These are phyloP conservation scores for Lepidotrigona ventralis DNA, from an alignment of 1,140 invertebrate species.

Conservation along the genomic window DNA sequence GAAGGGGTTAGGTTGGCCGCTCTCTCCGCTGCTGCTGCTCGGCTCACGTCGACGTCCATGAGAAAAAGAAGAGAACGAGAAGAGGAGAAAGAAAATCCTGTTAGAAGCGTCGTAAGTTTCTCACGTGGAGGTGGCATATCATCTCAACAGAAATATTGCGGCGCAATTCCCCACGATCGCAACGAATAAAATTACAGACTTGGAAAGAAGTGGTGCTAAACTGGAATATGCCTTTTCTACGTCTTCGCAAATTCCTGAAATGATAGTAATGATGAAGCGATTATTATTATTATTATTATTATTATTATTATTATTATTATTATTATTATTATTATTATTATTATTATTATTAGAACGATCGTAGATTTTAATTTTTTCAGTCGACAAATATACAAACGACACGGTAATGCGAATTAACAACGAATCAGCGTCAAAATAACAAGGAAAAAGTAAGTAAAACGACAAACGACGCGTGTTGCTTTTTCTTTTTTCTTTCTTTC, in stretches of 20 bases:
- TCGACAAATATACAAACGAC: background rate
- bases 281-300: too few species aligned
- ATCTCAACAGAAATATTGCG: constrained; percentile 73
- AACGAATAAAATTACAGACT: constrained; percentile 68
- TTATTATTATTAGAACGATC: too few species aligned
- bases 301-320: too few species aligned
- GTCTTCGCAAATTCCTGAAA: constrained; percentile 76
- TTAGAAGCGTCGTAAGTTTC: background rate
- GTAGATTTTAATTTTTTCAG: too few species aligned
- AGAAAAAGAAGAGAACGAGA: background rate
- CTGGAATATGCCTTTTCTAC: constrained; percentile 75
- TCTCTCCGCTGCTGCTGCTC: background rate
- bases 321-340: too few species aligned
- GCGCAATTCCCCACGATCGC: constrained; percentile 60
- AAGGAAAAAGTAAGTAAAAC: background rate
- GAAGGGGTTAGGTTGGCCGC: background rate
- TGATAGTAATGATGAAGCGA: background rate
- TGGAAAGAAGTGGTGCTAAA: constrained; percentile 71
- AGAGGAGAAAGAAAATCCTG: background rate
- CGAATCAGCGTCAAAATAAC: too few species aligned
- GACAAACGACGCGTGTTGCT: background rate
- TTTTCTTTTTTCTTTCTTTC: too few species aligned
- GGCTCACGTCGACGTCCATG: background rate
- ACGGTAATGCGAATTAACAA: too few species aligned
- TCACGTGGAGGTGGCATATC: constrained; percentile 69